These are phyloP conservation scores for Epistrophe grossulariae DNA, from an alignment of 2,888 invertebrate genomes.

Conservation along the genomic window DNA sequence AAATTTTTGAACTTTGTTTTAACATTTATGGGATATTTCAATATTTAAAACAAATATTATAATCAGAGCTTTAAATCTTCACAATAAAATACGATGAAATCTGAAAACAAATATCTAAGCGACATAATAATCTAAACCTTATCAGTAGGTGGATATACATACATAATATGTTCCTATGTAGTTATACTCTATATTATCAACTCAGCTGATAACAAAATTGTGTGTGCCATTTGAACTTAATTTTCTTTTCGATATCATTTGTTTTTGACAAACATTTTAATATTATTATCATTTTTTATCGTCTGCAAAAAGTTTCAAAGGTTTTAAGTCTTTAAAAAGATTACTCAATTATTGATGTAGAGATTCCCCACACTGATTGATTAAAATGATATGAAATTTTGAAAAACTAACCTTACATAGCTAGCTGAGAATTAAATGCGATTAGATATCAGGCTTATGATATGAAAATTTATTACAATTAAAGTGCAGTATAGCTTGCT, in stretches of 20 bases:
- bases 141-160: neutral
- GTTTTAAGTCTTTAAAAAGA: neutral
- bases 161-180: neutral
- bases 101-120: neutral
- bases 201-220: neutral
- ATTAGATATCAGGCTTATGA: neutral
- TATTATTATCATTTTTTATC: slow-evolving; percentile 1
- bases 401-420: neutral
- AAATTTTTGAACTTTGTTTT: neutral
- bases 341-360: neutral
- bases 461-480: neutral
- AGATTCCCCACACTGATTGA: neutral
- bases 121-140: neutral
- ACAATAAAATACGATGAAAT: neutral
- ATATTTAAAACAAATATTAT: neutral
- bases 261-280: neutral
- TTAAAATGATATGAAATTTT: neutral
- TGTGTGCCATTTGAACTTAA: slow-evolving; percentile 6
- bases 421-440: neutral
- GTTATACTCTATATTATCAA: neutral
- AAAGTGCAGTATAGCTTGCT: neutral
- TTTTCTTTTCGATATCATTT: neutral
- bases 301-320: neutral
- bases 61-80: neutral
- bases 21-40: no score